Conservation (phyloP, 2,797 vertebrate genomes). For the Galago senegalensis region DNA sequence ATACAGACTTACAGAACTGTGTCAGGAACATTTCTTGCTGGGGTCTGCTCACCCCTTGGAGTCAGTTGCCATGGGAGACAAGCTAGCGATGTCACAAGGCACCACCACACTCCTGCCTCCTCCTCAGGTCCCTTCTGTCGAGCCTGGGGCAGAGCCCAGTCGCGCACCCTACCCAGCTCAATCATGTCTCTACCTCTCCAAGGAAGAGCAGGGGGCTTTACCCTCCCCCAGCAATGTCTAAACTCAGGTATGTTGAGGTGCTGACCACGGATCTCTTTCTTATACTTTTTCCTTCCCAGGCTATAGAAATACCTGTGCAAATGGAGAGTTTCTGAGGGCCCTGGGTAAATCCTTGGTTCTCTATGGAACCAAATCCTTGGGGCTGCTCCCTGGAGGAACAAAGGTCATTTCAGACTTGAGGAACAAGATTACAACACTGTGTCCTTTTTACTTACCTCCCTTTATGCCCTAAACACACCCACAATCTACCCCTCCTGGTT, state of each 20-base stretch:
- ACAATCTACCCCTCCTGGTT: background rate
- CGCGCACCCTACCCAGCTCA: background rate
- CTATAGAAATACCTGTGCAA: background rate
- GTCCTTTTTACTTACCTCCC: background rate
- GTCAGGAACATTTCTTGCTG: background rate
- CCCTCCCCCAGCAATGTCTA: background rate
- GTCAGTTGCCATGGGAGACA: conserved; percentile 72
- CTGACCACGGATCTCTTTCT: background rate
- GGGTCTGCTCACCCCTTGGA: conserved; percentile 46
- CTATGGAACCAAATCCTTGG: background rate
- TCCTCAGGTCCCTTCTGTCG: background rate
- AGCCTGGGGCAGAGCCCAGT: background rate
- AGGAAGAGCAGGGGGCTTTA: background rate
- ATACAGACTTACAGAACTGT: background rate
- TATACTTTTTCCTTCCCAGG: background rate
- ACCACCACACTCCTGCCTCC: background rate
- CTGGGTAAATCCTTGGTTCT: background rate
- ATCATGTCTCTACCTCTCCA: background rate
- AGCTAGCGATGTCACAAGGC: conserved; percentile 68
- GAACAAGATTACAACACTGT: background rate
- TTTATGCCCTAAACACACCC: background rate
- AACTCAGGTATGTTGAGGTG: background rate
- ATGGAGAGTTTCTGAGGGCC: background rate
- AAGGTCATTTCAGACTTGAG: conserved; percentile 37
- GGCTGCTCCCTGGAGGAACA: background rate